These are phyloP conservation scores for Hirtodrosophila alboralis DNA, from an alignment of 2,888 invertebrate genomes.

Conservation along the genomic window DNA sequence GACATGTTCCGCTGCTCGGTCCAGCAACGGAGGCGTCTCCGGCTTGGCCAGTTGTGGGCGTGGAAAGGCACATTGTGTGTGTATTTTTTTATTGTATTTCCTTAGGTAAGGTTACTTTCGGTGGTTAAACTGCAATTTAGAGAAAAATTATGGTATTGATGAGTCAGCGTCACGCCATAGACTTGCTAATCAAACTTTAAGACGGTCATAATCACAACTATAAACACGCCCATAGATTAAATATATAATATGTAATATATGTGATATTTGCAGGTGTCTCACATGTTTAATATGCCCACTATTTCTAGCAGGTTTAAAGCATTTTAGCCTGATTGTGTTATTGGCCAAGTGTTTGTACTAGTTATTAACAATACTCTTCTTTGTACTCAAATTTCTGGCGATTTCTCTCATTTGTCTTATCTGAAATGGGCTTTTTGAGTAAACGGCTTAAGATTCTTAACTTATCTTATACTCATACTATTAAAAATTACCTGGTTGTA, in stretches of 20 bases:
- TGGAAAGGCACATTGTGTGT: constrained; percentile 78
- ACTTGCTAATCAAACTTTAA: constrained; percentile 57
- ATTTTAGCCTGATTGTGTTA: no score
- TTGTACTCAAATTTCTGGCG: not conserved
- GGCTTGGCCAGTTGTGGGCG: constrained; percentile 55
- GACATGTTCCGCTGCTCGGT: constrained; percentile 37
- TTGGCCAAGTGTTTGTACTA: no score
- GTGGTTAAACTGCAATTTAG: constrained; percentile 24
- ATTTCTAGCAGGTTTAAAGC: constrained; percentile 4
- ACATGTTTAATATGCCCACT: constrained; percentile 26
- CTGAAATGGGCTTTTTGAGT: constrained; percentile 3
- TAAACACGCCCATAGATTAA: constrained; percentile 23
- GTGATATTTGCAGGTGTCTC: constrained; percentile 35
- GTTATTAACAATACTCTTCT: constrained; percentile 38
- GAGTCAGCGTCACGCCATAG: constrained; percentile 23
- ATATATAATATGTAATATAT: constrained; percentile 33
- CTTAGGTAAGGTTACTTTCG: constrained; percentile 10
- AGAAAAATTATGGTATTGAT: constrained; percentile 19
- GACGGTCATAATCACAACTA: constrained; percentile 31
- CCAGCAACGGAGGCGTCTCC: constrained; percentile 12
- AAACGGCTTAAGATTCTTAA: constrained; percentile 1
- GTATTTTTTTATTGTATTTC: no score
- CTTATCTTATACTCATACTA: constrained; percentile 63
- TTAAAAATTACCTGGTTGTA: constrained; percentile 11
- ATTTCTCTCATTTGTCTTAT: constrained; percentile 32